Conservation (phyloP, 1,140 invertebrate genomes). For the Manduca sexta region DNA sequence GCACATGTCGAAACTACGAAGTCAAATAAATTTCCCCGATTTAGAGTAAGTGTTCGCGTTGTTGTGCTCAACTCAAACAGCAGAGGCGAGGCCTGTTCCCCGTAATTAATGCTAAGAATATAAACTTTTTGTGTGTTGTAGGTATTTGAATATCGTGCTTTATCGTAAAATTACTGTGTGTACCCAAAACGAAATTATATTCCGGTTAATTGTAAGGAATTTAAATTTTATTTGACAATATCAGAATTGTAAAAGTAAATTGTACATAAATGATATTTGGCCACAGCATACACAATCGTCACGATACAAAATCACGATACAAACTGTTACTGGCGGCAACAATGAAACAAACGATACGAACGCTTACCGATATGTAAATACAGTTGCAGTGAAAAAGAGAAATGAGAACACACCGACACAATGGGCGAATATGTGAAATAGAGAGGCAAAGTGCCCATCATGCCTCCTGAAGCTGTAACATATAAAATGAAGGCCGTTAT, state of each 20-base stretch:
- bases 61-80: conserved; percentile 31
- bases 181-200: too few species aligned
- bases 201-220: too few species aligned
- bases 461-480: conserved; percentile 67
- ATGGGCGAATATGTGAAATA: conserved; percentile 38
- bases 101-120: conserved; percentile 63
- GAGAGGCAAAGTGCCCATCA: conserved; percentile 62
- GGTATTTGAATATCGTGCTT: background rate
- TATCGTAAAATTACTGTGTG: background rate
- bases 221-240: too few species aligned
- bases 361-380: conserved; percentile 9
- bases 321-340: background rate
- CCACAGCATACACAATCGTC: background rate
- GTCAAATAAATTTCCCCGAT: conserved; percentile 63
- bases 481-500: conserved; percentile 69
- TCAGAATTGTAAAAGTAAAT: background rate
- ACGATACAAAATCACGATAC: background rate
- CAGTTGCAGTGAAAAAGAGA: conserved; percentile 20
- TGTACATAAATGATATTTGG: too few species aligned
- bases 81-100: conserved; percentile 15
- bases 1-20: conserved; percentile 62
- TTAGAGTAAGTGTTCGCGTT: conserved; percentile 57
- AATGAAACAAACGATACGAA: too few species aligned
- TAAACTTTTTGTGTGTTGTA: conserved; percentile 36
- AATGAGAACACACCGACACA: conserved; percentile 31